Evolutionary conservation across 2,888 invertebrate genomes (phyloP), one percentile per base, ranked within the genome.

Genomic region (Tachina fera): DNA sequence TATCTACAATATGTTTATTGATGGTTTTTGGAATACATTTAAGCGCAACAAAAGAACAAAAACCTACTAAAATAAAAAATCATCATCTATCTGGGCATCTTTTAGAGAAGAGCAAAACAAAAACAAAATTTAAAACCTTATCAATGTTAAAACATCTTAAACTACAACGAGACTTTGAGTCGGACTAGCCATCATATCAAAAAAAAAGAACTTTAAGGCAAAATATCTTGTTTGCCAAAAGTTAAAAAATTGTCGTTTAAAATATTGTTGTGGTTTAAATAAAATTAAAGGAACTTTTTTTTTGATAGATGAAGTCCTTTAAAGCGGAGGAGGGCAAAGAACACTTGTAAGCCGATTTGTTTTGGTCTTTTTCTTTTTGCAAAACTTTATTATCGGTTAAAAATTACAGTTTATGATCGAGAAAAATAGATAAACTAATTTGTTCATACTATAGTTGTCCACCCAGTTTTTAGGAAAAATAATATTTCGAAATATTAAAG

Each of bases 331-430:
- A 56, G 61, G 19, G 61, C 39, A 22, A 11, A 76, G 47, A 43
- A 63, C 72, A 49, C 65, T 61, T 67, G 31, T 31, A 14, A 60
- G 83, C 65, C 61, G 67, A 79, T 83, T 86, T 76, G 71, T 82
- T 78, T 79, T 84, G 79, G 61, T 65, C 65, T 45, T 19, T 61
- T 5, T 43, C 4, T 31, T 4, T 31, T 63, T 82, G 61, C 74
- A 72, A 77, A 81, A 86, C 63, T 87, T 88, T 88, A 85, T 87
- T 86, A 84, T 87, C 87, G 86, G 79, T 83, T 84, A 84, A 82
- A 83, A 85, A 87, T 87, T 79, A 82, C 83, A 83, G 78, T 81
- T 84, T 77, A 68, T 56, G 76, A 83, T 85, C 78, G 58, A 47
- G 71, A 19, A 39, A 43, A 60, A 53, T 39, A 86, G 85, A 86